phyloP scores from a whole-genome alignment of 2,113 vertebrate species.

The Crotophaga sulcirostris region DNA sequence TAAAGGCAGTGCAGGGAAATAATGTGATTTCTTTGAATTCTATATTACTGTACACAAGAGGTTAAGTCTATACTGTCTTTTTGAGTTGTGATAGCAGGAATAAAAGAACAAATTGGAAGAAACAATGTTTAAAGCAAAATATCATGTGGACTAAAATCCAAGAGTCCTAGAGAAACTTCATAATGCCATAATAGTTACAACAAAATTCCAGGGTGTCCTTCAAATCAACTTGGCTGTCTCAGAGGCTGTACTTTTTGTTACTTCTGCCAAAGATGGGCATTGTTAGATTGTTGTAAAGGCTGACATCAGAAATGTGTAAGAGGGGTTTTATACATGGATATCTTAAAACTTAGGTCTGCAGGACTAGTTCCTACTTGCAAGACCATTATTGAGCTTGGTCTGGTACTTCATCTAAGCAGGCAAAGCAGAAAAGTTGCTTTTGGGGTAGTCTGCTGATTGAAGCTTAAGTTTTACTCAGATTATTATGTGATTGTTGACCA shows the following conservation, averaged over 20 bases:
- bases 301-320: neutral
- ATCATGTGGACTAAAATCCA: neutral
- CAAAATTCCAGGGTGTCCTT: neutral
- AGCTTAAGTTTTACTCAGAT: neutral
- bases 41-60: neutral
- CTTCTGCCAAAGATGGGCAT: neutral
- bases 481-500: neutral
- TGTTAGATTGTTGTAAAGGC: neutral
- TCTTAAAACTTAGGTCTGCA: neutral
- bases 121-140: neutral
- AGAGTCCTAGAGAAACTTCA: neutral
- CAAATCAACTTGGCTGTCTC: neutral
- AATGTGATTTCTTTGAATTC: neutral
- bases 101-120: neutral
- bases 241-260: neutral
- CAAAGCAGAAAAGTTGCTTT: neutral
- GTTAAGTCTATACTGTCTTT: neutral
- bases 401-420: accelerated
- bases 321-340: accelerated
- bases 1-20: neutral
- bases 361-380: neutral
- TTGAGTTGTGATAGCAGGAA: neutral
- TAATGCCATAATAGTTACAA: neutral
- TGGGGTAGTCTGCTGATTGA: neutral
- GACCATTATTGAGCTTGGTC: neutral